Evolutionary conservation across 2,113 vertebrate species (phyloP).

Genomic region (Laticauda laticaudata): DNA sequence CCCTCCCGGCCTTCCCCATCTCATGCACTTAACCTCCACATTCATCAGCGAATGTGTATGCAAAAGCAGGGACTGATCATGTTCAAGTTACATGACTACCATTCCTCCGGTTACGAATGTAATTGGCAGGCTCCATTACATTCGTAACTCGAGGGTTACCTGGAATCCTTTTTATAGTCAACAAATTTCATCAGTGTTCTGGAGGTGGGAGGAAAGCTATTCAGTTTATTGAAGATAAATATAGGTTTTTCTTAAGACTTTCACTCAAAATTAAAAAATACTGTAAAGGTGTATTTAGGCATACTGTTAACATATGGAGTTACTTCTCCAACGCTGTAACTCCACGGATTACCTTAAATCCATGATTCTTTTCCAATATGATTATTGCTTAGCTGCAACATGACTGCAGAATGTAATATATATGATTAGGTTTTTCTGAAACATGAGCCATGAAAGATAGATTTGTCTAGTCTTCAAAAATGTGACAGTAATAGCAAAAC

Average conservation of each 20-base stretch:
- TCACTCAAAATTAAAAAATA: neutral
- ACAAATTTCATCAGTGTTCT: neutral
- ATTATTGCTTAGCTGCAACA: neutral
- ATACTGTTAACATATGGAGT: neutral
- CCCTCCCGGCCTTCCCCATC: too few species aligned
- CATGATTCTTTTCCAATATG: neutral
- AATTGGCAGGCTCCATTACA: too few species aligned
- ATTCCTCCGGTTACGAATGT: too few species aligned
- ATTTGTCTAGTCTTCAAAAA: neutral
- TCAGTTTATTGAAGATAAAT: neutral
- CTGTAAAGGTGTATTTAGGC: neutral
- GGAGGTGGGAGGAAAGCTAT: neutral
- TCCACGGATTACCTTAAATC: neutral
- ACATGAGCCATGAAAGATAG: rapidly evolving
- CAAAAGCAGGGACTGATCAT: too few species aligned
- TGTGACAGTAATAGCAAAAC: neutral
- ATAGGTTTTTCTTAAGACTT: neutral
- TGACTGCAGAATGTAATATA: neutral
- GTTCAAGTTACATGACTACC: too few species aligned
- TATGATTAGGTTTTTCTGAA: neutral
- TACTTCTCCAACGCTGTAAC: neutral
- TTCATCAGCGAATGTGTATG: too few species aligned
- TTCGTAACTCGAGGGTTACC: too few species aligned
- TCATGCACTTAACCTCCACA: too few species aligned
- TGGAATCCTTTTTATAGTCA: neutral